Conservation (phyloP, 2,797 vertebrate species). For the Manis crassicaudata region DNA sequence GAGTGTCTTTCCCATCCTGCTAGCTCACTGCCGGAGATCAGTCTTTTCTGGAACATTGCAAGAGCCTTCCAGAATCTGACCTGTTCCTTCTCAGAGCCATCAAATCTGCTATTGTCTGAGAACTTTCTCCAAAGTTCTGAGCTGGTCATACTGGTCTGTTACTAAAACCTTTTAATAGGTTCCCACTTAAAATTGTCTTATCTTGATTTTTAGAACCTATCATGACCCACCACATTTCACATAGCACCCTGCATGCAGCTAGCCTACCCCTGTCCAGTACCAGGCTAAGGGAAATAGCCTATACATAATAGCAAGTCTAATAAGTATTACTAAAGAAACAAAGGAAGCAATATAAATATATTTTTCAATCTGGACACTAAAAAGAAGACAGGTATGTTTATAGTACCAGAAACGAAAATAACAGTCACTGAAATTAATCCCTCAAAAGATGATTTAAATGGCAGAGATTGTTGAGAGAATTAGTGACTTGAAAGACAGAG, state of each 20-base stretch:
- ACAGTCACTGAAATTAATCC: neutral
- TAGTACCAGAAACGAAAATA: neutral
- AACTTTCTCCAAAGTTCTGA: neutral
- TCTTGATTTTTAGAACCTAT: neutral
- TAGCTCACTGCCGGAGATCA: neutral
- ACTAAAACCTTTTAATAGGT: neutral
- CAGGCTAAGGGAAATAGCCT: neutral
- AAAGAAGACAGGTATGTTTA: neutral
- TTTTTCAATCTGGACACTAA: neutral
- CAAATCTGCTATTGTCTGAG: neutral
- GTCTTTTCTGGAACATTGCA: neutral
- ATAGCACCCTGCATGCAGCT: accelerated
- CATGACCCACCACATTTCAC: neutral
- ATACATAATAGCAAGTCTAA: neutral
- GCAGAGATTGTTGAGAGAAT: neutral
- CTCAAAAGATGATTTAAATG: neutral
- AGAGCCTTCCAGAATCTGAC: neutral
- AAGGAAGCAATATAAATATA: neutral
- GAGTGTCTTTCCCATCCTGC: neutral
- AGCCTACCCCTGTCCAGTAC: neutral
- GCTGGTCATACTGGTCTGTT: neutral
- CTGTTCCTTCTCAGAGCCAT: neutral
- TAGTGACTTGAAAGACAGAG: neutral
- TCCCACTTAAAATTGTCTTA: neutral
- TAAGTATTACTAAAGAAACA: neutral